phyloP scores from a whole-genome alignment of 2,797 vertebrate species.

The Brachyalestes nurse region DNA sequence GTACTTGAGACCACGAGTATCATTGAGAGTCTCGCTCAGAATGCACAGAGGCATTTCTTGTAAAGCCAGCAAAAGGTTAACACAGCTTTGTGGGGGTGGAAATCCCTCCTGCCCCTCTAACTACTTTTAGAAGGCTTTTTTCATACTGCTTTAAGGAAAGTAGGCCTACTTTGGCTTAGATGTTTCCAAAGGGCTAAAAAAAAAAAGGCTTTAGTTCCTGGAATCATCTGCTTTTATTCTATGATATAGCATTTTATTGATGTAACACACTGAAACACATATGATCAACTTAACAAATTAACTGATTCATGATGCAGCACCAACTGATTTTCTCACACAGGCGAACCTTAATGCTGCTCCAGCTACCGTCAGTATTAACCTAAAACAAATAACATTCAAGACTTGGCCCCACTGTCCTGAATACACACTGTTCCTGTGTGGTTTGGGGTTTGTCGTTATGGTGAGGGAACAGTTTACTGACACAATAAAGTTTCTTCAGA shows the following conservation, averaged over 20 bases:
- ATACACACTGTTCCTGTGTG: constrained; percentile 29
- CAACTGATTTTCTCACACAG: not conserved
- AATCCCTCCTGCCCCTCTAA: constrained; percentile 45
- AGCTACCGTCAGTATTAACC: not conserved
- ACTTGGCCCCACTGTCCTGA: not conserved
- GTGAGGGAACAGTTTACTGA: constrained; percentile 62
- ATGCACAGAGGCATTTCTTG: constrained; percentile 65
- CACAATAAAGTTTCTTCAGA: constrained; percentile 66
- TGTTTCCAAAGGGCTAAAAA: constrained; percentile 45
- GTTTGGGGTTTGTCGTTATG: constrained; percentile 42
- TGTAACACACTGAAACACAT: constrained; percentile 2
- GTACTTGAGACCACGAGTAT: constrained; percentile 63
- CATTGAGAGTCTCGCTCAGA: constrained; percentile 66
- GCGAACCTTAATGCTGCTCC: not conserved
- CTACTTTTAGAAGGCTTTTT: constrained; percentile 68
- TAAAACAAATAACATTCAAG: constrained; percentile 21
- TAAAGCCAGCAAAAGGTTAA: constrained; percentile 79
- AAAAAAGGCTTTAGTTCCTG: constrained; percentile 59
- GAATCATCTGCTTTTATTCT: constrained; percentile 23
- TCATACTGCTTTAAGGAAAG: constrained; percentile 53
- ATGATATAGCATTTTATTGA: not conserved
- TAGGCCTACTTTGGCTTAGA: constrained; percentile 55
- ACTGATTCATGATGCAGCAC: not conserved
- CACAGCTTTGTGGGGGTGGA: constrained; percentile 50
- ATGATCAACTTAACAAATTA: not conserved